Percentiles rank a stretch among this genome's conserved stretches.
Evolutionary conservation across 1,140 invertebrate species (phyloP).

Genomic region (Melitaea cinxia): DNA sequence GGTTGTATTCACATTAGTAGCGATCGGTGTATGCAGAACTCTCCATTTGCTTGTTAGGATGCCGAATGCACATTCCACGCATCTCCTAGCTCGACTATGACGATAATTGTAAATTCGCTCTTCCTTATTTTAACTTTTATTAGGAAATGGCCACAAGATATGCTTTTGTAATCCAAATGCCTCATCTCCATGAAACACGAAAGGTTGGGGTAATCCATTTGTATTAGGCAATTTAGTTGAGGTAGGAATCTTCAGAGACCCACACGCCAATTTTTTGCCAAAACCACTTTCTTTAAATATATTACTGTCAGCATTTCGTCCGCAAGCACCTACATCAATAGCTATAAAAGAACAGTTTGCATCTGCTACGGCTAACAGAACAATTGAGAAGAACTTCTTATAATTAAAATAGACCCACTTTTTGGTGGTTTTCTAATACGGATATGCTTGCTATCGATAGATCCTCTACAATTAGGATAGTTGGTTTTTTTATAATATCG

Average conservation of each 20-base stretch:
- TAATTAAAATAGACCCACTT: slow-evolving; percentile 76
- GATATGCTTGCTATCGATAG: slow-evolving; percentile 17
- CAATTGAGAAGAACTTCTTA: slow-evolving; percentile 73
- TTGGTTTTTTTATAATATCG: background rate
- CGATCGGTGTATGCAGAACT: slow-evolving; percentile 48
- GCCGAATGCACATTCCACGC: slow-evolving; percentile 54
- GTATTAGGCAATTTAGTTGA: background rate
- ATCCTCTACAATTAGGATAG: background rate
- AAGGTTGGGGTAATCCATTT: slow-evolving; percentile 23
- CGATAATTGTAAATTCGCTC: slow-evolving; percentile 51
- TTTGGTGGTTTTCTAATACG: slow-evolving; percentile 5
- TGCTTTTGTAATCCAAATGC: slow-evolving; percentile 42
- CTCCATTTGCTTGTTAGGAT: slow-evolving; percentile 57
- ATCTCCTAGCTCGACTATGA: slow-evolving; percentile 4
- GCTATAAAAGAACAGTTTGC: slow-evolving; percentile 19
- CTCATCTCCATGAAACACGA: slow-evolving; percentile 48
- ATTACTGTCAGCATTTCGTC: slow-evolving; percentile 31
- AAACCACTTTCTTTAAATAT: slow-evolving; percentile 48
- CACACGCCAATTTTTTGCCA: slow-evolving; percentile 26
- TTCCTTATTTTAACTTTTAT: slow-evolving; percentile 34
- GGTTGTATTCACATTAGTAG: slow-evolving; percentile 7
- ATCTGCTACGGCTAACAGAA: slow-evolving; percentile 78
- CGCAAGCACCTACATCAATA: slow-evolving; percentile 16
- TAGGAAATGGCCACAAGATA: slow-evolving; percentile 34
- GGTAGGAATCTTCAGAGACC: slow-evolving; percentile 34